Evolutionary conservation across 2,113 vertebrate species (phyloP).

Genomic region (Plecturocebus donacophilus): DNA sequence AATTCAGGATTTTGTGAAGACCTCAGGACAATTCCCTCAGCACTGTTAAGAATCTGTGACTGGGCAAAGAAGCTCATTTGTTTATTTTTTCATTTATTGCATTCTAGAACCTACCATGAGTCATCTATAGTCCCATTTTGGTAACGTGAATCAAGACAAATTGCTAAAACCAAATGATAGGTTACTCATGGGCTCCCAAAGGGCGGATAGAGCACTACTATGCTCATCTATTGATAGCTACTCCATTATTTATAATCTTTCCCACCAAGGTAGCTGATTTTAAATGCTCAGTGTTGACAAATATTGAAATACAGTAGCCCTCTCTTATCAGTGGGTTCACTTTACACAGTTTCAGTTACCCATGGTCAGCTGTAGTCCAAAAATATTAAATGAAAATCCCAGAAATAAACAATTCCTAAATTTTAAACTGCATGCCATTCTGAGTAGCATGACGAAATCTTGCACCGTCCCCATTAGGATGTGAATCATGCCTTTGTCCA

Average conservation of each 20-base stretch:
- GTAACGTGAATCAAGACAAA: conserved; percentile 26
- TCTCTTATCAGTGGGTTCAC: background rate
- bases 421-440: background rate
- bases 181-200: background rate
- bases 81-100: conserved; percentile 10
- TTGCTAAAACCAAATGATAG: background rate
- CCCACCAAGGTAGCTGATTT: background rate
- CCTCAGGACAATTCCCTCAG: background rate
- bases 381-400: background rate
- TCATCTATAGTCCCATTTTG: background rate
- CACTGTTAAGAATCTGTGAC: background rate
- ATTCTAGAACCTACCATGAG: conserved; percentile 10
- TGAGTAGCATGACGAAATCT: background rate
- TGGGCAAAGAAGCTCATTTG: conserved; percentile 1
- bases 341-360: background rate
- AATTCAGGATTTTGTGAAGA: conserved; percentile 31
- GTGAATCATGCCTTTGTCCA: background rate
- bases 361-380: background rate
- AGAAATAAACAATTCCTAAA: background rate
- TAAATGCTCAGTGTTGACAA: background rate
- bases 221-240: conserved; percentile 10
- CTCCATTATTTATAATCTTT: conserved; percentile 3
- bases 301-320: conserved; percentile 3
- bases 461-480: background rate
- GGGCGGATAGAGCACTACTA: background rate